Evolutionary conservation across 1,140 invertebrate genomes (phyloP), one percentile per base, ranked within the genome.

Genomic region (Hycleus cichorii): DNA sequence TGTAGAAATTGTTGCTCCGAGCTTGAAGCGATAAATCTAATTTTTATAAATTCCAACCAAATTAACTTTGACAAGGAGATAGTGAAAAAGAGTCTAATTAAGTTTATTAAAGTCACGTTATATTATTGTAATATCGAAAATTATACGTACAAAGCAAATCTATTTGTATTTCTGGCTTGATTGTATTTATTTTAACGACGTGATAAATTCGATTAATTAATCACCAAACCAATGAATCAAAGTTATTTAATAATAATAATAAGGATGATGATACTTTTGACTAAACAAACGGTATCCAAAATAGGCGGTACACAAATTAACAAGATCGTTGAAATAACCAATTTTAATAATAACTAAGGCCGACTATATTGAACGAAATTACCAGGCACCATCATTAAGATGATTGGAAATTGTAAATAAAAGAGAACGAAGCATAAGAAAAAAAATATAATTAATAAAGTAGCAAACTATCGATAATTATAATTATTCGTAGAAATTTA

Each of bases 31-130:
- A 18, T 18, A 18, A 18, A 18, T 11, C 39, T 45, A 53, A 45
- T 45, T 45, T 53, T 45, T 53, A 44, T 46, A 48, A 53, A 53
- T 45, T 53, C 42, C 51, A 44, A 39, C 45, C 51, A 53, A 53
- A 53, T 53, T 53, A 53, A 53, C 51, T 53, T 45, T 12, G 51
- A 53, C 48, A 49, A 32, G 32, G 18, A 27, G 32, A 49, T 26
- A 11, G 24, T 11, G 11, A 11, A 49, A 49, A 49, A 49, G 27
- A 8, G 3, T 32, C 48, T 49, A 27, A 49, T 49, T 49, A 24
- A 27, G 25, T 25, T 27, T 25, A 25, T 25, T 48, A 7, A 39
- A 10, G 10, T 47, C 46, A 12, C 18, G n/a, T 47, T 12, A 10
- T 6, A 24, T 9, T 3, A 10, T 27, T 25, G 5, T 47, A 26